phyloP scores from a whole-genome alignment of 2,888 invertebrate species.

The Mesoligia furuncula region DNA sequence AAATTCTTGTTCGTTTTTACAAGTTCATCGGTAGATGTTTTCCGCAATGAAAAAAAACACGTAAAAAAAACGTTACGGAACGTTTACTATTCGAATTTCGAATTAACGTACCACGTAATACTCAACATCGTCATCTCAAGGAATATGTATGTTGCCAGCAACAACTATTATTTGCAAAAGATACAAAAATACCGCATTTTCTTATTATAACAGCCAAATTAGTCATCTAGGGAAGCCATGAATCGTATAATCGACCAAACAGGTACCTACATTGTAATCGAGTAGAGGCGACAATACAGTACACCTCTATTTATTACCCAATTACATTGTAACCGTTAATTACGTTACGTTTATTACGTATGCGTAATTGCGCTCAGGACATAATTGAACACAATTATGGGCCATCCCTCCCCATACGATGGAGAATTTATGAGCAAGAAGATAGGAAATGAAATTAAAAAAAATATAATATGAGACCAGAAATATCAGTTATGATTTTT shows the following conservation, averaged over 20 bases:
- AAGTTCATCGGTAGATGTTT: not conserved
- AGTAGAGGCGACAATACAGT: constrained; percentile 22
- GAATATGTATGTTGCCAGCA: not conserved
- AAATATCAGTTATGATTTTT: not conserved
- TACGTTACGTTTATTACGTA: constrained; percentile 43
- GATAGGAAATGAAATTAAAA: constrained; percentile 5
- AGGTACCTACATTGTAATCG: constrained; percentile 17
- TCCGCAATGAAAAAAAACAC: not conserved
- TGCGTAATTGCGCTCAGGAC: constrained; percentile 56
- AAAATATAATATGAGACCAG: not conserved
- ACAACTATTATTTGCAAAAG: not conserved
- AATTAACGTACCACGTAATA: not conserved
- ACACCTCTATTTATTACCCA: constrained; percentile 64
- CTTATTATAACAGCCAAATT: not conserved
- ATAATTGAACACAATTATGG: constrained; percentile 57
- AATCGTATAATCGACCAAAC: not conserved
- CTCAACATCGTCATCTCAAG: not conserved
- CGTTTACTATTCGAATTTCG: not conserved
- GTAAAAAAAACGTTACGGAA: not conserved
- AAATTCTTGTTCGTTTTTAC: not conserved
- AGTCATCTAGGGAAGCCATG: not conserved
- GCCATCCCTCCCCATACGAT: constrained; percentile 16
- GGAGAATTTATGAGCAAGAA: constrained; percentile 39
- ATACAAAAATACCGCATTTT: too few relatives aligned
- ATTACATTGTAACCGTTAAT: constrained; percentile 63